These are phyloP conservation scores for Mormoops blainvillei DNA, from an alignment of 2,113 vertebrate genomes.

Conservation along the genomic window DNA sequence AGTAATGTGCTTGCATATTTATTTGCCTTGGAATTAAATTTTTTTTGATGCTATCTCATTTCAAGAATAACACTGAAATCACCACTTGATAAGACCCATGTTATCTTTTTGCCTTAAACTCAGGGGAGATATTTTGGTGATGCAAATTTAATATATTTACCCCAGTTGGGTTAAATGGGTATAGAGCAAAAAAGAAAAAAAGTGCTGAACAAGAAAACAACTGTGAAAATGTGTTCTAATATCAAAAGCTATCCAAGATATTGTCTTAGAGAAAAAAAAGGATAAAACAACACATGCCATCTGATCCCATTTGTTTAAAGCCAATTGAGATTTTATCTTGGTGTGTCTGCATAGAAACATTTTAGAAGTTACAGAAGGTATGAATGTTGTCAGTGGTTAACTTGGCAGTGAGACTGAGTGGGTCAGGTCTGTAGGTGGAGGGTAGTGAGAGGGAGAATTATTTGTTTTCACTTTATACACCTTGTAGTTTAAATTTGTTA, in stretches of 20 bases:
- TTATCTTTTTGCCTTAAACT: constrained; percentile 40
- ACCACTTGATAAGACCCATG: neutral
- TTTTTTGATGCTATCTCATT: neutral
- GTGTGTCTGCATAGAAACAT: neutral
- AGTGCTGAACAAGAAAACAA: neutral
- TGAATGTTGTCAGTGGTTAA: neutral
- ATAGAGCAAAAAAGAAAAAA: neutral
- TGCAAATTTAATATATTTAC: neutral
- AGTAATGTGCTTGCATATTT: neutral
- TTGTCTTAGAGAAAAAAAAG: neutral
- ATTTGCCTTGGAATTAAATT: neutral
- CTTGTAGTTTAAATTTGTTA: neutral
- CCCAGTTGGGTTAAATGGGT: constrained; percentile 55
- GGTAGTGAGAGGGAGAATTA: neutral
- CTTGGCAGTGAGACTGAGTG: neutral
- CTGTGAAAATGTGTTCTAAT: neutral
- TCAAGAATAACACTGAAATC: constrained; percentile 23
- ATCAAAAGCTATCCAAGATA: neutral
- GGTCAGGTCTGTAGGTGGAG: neutral
- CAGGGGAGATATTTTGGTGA: constrained; percentile 43
- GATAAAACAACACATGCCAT: neutral
- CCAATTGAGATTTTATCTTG: neutral
- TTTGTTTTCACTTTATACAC: neutral
- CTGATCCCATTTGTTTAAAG: neutral
- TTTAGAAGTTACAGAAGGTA: neutral